Conservation (phyloP, 2,888 invertebrate species). For the Piscicola geometra region DNA sequence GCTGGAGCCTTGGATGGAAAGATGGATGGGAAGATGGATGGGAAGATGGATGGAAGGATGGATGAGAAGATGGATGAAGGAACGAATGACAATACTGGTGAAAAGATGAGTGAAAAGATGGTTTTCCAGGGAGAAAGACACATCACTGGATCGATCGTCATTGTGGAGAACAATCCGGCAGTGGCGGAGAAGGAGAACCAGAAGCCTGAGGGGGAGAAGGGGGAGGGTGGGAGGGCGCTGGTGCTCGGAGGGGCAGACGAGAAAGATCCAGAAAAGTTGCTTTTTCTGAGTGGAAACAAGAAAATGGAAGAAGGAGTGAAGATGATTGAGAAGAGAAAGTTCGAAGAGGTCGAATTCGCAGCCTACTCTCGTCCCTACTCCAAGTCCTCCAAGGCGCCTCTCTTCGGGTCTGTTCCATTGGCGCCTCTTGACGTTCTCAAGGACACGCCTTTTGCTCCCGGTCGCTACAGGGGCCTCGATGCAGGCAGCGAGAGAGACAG, state of each 20-base stretch:
- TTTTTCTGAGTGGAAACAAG: too few relatives aligned
- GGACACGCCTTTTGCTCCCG: constrained; percentile 30
- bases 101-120: not conserved
- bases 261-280: too few relatives aligned
- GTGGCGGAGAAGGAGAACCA: too few relatives aligned
- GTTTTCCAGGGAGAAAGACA: not conserved
- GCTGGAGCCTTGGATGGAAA: not conserved
- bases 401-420: not conserved
- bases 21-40: not conserved
- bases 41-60: not conserved
- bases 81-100: not conserved
- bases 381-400: too few relatives aligned
- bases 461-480: constrained; percentile 25
- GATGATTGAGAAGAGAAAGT: not conserved
- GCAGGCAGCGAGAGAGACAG: constrained; percentile 30
- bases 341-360: not conserved
- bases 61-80: not conserved
- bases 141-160: too few relatives aligned
- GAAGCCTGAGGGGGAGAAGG: not conserved
- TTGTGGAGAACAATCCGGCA: too few relatives aligned
- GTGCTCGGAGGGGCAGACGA: not conserved
- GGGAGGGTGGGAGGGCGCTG: not conserved
- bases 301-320: not conserved
- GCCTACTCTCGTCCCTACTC: too few relatives aligned
- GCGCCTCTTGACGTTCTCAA: constrained; percentile 12